Percentiles rank a stretch among this genome's conserved stretches.
Evolutionary conservation across 2,797 vertebrate genomes (phyloP).

Genomic region (Poecilia gillii): DNA sequence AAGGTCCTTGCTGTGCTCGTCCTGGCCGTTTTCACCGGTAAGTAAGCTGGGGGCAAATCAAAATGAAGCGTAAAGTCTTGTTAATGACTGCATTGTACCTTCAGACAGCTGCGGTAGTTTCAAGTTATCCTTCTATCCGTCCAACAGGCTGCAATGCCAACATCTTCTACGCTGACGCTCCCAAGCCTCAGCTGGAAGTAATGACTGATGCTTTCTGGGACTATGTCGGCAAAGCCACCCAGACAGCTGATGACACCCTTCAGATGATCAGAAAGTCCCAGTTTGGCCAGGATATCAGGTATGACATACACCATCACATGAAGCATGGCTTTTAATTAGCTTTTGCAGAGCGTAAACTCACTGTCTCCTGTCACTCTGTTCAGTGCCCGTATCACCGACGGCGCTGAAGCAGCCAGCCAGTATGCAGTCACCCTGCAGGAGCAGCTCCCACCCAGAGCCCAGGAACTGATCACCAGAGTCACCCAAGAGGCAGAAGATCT

Average conservation of each 20-base stretch:
- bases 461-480: constrained; percentile 72
- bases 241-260: constrained; percentile 78
- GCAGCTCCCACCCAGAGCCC: constrained; percentile 71
- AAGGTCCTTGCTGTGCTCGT: constrained; percentile 76
- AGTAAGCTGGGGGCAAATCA: constrained; percentile 29
- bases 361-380: neutral
- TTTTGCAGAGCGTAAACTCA: neutral
- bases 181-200: constrained; percentile 79
- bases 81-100: neutral
- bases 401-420: constrained; percentile 49
- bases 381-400: constrained; percentile 62
- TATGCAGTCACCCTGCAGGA: constrained; percentile 60
- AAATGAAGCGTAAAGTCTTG: neutral
- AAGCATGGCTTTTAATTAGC: neutral
- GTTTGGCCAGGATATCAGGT: constrained; percentile 82
- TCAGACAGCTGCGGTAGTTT: neutral
- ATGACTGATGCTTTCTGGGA: constrained; percentile 82
- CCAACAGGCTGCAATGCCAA: constrained; percentile 81
- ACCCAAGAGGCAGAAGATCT: constrained; percentile 57
- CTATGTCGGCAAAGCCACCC: constrained; percentile 76
- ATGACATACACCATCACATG: constrained; percentile 26
- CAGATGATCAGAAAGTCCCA: constrained; percentile 76
- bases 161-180: constrained; percentile 77
- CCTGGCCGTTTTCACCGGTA: constrained; percentile 74
- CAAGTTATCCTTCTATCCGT: constrained; percentile 9